These are phyloP conservation scores for Rhabdornis inornatus DNA, from an alignment of 2,113 vertebrate genomes.

Conservation along the genomic window DNA sequence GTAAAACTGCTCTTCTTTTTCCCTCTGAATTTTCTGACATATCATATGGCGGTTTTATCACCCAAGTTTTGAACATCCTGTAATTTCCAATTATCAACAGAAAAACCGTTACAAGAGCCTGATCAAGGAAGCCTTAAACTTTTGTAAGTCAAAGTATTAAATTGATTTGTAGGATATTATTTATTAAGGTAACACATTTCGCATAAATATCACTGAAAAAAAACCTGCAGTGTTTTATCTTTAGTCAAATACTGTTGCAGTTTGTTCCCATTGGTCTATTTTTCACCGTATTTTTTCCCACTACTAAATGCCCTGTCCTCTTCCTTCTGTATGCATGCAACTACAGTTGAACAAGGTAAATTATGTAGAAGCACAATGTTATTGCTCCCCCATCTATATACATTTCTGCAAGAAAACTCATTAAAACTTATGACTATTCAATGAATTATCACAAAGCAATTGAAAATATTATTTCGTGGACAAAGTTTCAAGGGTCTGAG, in stretches of 20 bases:
- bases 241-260: neutral
- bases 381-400: neutral
- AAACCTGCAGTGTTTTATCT: neutral
- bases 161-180: neutral
- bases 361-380: neutral
- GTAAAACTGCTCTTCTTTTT: neutral
- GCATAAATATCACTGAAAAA: neutral
- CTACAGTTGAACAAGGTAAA: neutral
- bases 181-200: conserved; percentile 1
- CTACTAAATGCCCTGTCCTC: neutral
- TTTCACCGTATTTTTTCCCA: neutral
- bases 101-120: conserved; percentile 1
- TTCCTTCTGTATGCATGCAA: neutral
- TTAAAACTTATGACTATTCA: neutral
- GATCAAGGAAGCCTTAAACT: neutral
- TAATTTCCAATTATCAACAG: neutral
- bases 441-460: neutral
- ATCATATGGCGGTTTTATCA: neutral
- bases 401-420: neutral
- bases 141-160: conserved; percentile 1
- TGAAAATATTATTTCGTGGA: neutral
- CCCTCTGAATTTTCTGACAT: neutral
- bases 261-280: neutral
- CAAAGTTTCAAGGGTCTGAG: neutral
- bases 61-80: conserved; percentile 11